Evolutionary conservation across 35 echinoderm and acorn worm species (phyloP), one percentile per base, ranked within the genome.

Genomic region (Apostichopus japonicus): DNA sequence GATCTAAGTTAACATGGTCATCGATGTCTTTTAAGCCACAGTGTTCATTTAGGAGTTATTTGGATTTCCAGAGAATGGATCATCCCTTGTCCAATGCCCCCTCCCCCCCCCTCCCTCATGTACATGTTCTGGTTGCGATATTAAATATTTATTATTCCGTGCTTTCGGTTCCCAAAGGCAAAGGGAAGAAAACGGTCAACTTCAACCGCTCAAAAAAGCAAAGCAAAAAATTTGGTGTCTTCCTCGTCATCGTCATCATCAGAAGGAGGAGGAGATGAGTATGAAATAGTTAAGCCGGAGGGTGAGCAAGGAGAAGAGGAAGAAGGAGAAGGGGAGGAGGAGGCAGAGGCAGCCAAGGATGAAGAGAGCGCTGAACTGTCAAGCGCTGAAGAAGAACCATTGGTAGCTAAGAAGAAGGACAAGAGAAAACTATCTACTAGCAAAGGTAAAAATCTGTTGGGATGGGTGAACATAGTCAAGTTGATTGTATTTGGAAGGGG

Each of bases 301-400:
- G 53, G 23, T 1, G 80, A 84, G 16, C 54, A n/a, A 58, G 81
- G 13, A 57, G 81, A 19, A 23, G 81, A 59, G n/a, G 81, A 59
- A 21, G 81, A 84, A n/a, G 81, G 17, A n/a, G 86, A 89, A 27
- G 86, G 71, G 9, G 62, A 75, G 72, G 67, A 89, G 14, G 55
- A 84, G n/a, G 81, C 17, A 57, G 81, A n/a, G 56, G 54, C 17
- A 84, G 19, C 19, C 56, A 51, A 22, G 56, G 81, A 84, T 10
- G 81, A 55, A 23, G 81, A 84, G 55, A 84, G 81, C 57, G 81
- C 81, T 6, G 81, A 84, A 24, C 14, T 54, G 57, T 84, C 81
- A 11, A 84, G 81, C 11, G 55, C 53, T 8, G 81, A 84, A n/a
- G 81, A 84, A 57, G 78, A 80, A 79, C 63, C 63, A 67, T 19